Conservation (phyloP, 2,888 invertebrate species). For the Cordylochernes scorpioides region DNA sequence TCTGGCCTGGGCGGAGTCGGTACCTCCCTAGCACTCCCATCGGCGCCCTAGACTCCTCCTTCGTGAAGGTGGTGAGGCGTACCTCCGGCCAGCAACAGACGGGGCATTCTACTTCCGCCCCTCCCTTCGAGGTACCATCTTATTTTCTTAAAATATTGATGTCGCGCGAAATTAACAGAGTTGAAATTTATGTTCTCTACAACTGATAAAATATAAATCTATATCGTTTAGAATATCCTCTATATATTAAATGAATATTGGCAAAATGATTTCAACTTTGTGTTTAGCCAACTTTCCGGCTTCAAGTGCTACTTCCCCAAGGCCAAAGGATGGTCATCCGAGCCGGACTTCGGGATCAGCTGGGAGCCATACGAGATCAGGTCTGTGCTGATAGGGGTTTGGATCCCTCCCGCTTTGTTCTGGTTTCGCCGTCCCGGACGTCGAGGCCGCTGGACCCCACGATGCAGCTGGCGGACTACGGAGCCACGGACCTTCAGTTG, state of each 20-base stretch:
- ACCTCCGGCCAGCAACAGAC: neutral
- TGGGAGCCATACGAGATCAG: conserved; percentile 39
- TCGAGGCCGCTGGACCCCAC: conserved; percentile 32
- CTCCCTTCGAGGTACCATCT: no score
- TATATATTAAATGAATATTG: neutral
- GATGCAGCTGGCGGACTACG: conserved; percentile 33
- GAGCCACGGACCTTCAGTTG: conserved; percentile 33
- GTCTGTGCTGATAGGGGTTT: conserved; percentile 49
- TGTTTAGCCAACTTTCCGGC: conserved; percentile 21
- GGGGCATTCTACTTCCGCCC: no score
- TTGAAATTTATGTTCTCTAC: no score
- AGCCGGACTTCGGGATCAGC: conserved; percentile 37
- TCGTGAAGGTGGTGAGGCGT: no score
- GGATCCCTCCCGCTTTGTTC: conserved; percentile 41
- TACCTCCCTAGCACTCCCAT: conserved; percentile 47
- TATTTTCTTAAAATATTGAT: no score
- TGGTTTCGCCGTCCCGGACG: conserved; percentile 41
- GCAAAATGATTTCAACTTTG: conserved; percentile 3
- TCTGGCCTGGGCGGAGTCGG: conserved; percentile 33
- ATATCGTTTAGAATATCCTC: no score
- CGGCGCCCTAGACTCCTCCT: no score
- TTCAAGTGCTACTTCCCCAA: conserved; percentile 41
- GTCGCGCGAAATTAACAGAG: neutral
- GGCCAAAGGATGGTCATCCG: conserved; percentile 50
- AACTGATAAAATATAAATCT: no score